Evolutionary conservation across 2,888 invertebrate species (phyloP), one percentile per base, ranked within the genome.

Genomic region (Pantelozetes paolii): DNA sequence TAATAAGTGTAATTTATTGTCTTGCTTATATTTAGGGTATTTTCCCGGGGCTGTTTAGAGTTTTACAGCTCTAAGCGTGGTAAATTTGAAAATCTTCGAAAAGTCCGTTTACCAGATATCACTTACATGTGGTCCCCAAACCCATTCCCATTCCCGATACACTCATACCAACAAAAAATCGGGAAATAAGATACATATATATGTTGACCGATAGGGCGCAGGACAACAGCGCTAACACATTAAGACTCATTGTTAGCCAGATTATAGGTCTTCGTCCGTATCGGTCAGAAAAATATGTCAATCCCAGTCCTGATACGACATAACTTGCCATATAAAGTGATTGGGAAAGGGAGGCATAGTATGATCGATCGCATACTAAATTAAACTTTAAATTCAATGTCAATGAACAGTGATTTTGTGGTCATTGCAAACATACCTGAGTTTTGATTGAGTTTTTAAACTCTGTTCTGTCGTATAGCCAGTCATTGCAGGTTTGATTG

Each of bases 361-460:
- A 28, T 1, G 72, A 13, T 1, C 59, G 32, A 40, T 72, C 72
- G 36, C 72, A 72, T 1, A 59, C 59, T 57, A 72, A 59, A 9
- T 72, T 26, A 42, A 54, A 72, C 72, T 72, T 45, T 15, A 18
- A 45, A 36, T 36, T 36, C 11, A 18, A 45, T 13, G 15, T 15
- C 2, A 45, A 45, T 45, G 36, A 36, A 36, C 5, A 36, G 36
- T 36, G 9, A 8, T 36, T 36, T 36, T 36, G 9, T 36, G 36
- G 5, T 9, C 9, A 36, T 36, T 36, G 36, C 5, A 36, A 36
- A 36, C 36, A 36, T 13, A 72, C 72, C 67, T 72, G 32, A 18
- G 72, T 67, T 32, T 30, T 64, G 40, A 72, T 67, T 11, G 72
- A 67, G 26, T 72, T 28, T 23, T 42, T 26, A 40, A 67, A 72